Evolutionary conservation across 2,113 vertebrate species (phyloP), one percentile per base, ranked within the genome.

Genomic region (Lophura nycthemera): DNA sequence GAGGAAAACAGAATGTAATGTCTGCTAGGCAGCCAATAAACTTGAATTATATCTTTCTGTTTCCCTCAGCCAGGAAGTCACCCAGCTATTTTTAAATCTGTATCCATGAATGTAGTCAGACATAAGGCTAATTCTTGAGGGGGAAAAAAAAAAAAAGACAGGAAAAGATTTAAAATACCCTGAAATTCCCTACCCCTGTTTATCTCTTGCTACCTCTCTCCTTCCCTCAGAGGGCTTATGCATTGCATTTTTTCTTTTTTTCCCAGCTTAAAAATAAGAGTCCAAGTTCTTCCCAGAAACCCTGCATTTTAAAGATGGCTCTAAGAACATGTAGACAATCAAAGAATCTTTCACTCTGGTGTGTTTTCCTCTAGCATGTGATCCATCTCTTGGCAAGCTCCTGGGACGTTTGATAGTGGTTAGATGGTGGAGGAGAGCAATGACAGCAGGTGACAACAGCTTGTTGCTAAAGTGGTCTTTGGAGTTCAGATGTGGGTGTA

Each of bases 41-140:
- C 75, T 66, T 83, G 82, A 89, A 94, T 83, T 90, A 24, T 90
- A 76, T 84, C 52, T 66, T 92, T 89, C 89, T 92, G 25, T 88
- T 94, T 93, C 42, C 17, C 40, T 92, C 70, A 93, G 43, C 40
- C 70, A 94, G 77, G 83, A 93, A 94, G 70, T 52, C 66, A 93
- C 66, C 36, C 74, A 78, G 83, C 36, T 95, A 73, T 84, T 96
- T 94, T 92, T 34, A 90, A 92, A 81, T 42, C 9, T 78, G 30
- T 86, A 40, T 78, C 66, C 15, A 13, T 84, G 86, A 90, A 48
- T 4, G 32, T 30, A 83, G 27, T 83, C 67, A 86, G 38, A 86
- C 48, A 80, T 71, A 87, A 87, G 78, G 74, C 40, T 90, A 66
- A 84, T 86, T 86, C 70, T 89, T 74, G 61, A 75, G 42, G 36